phyloP scores from a whole-genome alignment of 1,140 invertebrate species.

The Plectrocnemia conspersa region DNA sequence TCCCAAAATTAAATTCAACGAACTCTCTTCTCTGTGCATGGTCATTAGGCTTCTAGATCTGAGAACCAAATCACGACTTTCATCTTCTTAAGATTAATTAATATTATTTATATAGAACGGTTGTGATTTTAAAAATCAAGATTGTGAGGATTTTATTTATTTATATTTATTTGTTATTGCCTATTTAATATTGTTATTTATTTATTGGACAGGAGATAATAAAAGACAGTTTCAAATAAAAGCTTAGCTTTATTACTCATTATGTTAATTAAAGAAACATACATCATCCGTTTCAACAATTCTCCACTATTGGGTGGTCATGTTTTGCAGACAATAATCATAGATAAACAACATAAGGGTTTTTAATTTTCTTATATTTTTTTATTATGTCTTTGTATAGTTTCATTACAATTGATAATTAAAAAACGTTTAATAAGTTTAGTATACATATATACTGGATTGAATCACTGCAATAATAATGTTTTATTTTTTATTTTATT shows the following conservation, averaged over 20 bases:
- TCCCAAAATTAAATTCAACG: too few species aligned
- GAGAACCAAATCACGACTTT: too few species aligned
- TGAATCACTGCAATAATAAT: slow-evolving; percentile 35
- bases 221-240: slow-evolving; percentile 51
- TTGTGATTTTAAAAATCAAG: too few species aligned
- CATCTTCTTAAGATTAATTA: too few species aligned
- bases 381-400: slow-evolving; percentile 32
- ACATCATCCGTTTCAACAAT: slow-evolving; percentile 51
- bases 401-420: slow-evolving; percentile 33
- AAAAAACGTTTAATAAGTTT: slow-evolving; percentile 32
- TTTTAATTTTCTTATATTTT: slow-evolving; percentile 23
- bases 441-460: slow-evolving; percentile 35
- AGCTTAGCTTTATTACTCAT: slow-evolving; percentile 56
- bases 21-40: too few species aligned
- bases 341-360: slow-evolving; percentile 33
- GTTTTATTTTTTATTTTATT: slow-evolving; percentile 40
- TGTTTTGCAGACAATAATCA: slow-evolving; percentile 34
- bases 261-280: slow-evolving; percentile 54
- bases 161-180: too few species aligned
- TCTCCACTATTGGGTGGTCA: slow-evolving; percentile 30
- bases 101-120: too few species aligned
- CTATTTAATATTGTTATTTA: too few species aligned
- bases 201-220: slow-evolving; percentile 37
- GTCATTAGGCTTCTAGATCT: too few species aligned
- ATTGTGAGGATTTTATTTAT: too few species aligned